Base-by-base conservation (phyloP, 2,113 vertebrate species). In the Pipra filicauda region DNA sequence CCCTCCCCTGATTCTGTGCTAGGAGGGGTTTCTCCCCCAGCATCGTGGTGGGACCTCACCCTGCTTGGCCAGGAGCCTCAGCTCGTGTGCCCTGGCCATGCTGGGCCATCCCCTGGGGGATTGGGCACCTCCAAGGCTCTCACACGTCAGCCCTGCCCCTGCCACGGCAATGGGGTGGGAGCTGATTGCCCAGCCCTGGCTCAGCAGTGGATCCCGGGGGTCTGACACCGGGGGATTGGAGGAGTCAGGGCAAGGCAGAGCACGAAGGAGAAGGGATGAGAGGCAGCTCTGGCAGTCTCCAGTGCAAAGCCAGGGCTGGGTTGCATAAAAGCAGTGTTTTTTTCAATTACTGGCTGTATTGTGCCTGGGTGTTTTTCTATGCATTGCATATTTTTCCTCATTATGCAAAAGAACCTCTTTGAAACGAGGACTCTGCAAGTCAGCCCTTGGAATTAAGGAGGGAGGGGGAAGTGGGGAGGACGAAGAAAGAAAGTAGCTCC, bases 41-140 rank as follows among this genome's bases (percentile, higher is more conserved):
- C 24, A 5, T 24, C 2, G 0, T 5, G 11, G 23, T 15, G 8
- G 52, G 62, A 54, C 16, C 48, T 41, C 27, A 8, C 8, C 11
- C 43, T 30, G 24, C 39, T 54, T 28, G 61, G 66, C 30, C 71
- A 78, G 80, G 13, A 59, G 15, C 6, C 62, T 41, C 43, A 54
- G 58, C 26, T 17, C n/a, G 31, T 8, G 24, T 24, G 18, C 20
- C 51, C 46, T 33, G 1, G 1, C 65, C 8, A 0, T 1, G 5
- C n/a, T 8, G 15, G 41, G 21, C 69, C 51, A 41, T 14, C 8
- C 9, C 16, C 6, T 15, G 9, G 23, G 6, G 70, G 22, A 18
- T 30, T 27, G 52, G 48, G 20, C 21, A 33, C 30, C 39, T 71
- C 46, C 7, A 46, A 27, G 30, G 27, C 6, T 75, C 59, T 35